Conservation (phyloP, 2,888 invertebrate genomes). For the Scaptodrosophila latifasciaeformis region DNA sequence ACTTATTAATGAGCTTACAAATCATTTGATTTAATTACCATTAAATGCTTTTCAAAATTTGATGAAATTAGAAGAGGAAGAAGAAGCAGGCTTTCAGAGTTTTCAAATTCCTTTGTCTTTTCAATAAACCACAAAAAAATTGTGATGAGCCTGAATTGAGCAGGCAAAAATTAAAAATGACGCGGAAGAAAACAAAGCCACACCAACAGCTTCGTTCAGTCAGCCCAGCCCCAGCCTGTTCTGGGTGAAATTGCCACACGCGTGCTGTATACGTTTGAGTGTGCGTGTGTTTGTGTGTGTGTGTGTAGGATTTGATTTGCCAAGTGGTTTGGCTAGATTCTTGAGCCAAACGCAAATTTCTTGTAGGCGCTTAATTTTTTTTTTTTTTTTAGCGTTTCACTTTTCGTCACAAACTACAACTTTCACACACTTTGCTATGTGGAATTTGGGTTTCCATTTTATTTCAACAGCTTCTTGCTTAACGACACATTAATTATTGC, state of each 20-base stretch:
- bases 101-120: too few relatives aligned
- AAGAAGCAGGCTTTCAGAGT: conserved; percentile 14
- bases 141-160: background rate
- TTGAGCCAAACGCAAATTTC: conserved; percentile 37
- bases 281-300: conserved; percentile 38
- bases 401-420: conserved; percentile 49
- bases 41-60: conserved; percentile 25
- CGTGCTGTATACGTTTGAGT: too few relatives aligned
- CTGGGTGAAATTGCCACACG: conserved; percentile 55
- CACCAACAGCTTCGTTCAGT: conserved; percentile 12
- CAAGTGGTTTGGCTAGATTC: conserved; percentile 68
- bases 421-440: conserved; percentile 31
- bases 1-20: conserved; percentile 13
- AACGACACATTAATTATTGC: conserved; percentile 23
- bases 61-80: background rate
- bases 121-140: background rate
- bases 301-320: conserved; percentile 52
- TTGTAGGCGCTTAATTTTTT: conserved; percentile 29
- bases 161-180: background rate
- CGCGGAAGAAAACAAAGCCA: conserved; percentile 31
- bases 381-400: conserved; percentile 67
- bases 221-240: conserved; percentile 50
- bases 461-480: background rate
- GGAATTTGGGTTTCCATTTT: background rate
- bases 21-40: conserved; percentile 60